A percentile compares a stretch with the other conserved stretches of the same genome.
These are phyloP conservation scores for Eira barbara DNA, from an alignment of 2,113 vertebrate genomes.

Conservation along the genomic window DNA sequence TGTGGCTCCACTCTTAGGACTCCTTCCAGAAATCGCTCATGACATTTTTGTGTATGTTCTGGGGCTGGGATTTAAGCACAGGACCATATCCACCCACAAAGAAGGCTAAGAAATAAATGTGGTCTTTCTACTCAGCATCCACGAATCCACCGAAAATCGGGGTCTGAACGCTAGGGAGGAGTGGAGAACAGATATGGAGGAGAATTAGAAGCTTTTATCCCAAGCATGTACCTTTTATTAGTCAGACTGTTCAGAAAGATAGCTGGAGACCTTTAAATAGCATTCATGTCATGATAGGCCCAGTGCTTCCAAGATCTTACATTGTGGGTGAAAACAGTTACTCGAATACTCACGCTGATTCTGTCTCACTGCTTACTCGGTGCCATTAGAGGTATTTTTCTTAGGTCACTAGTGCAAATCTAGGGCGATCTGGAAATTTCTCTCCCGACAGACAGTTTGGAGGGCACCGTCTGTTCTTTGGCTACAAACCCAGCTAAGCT, in stretches of 20 bases:
- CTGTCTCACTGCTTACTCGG: not conserved
- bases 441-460: not conserved
- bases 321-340: not conserved
- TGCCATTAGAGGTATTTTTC: not conserved
- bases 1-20: not conserved
- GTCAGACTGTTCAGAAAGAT: not conserved
- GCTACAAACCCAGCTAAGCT: not conserved
- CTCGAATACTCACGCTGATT: not conserved
- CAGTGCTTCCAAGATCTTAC: not conserved
- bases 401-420: not conserved
- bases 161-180: not conserved
- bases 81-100: not conserved
- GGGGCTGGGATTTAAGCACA: not conserved
- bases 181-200: not conserved
- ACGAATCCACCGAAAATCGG: not conserved
- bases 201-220: not conserved
- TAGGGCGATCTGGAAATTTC: not conserved
- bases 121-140: not conserved
- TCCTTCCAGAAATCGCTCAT: not conserved
- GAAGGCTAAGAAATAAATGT: not conserved
- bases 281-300: rapidly evolving
- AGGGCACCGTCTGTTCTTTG: not conserved
- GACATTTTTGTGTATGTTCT: not conserved
- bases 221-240: not conserved
- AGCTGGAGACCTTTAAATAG: not conserved